phyloP scores from a whole-genome alignment of 1,140 invertebrate species.

The Halesus radiatus region DNA sequence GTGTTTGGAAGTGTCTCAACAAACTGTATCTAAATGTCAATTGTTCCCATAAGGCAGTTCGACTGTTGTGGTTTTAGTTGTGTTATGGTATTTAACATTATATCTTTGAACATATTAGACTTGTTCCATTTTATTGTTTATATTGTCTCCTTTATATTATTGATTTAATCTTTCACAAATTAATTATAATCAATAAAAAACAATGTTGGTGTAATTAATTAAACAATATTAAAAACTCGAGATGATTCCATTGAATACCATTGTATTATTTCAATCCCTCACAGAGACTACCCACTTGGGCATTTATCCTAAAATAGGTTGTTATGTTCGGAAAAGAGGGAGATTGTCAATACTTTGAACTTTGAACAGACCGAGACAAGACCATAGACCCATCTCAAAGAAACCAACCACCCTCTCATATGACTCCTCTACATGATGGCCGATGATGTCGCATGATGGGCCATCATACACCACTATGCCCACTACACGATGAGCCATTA shows the following conservation, averaged over 20 bases:
- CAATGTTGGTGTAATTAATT: constrained; percentile 58
- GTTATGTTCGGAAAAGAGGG: too few relatives aligned
- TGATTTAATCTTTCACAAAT: constrained; percentile 53
- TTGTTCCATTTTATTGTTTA: constrained; percentile 57
- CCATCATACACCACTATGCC: too few relatives aligned
- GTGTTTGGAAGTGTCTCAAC: constrained; percentile 37
- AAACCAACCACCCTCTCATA: too few relatives aligned
- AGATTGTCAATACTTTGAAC: too few relatives aligned
- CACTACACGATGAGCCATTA: too few relatives aligned
- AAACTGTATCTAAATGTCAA: constrained; percentile 43
- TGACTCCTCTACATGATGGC: too few relatives aligned
- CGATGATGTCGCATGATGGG: too few relatives aligned
- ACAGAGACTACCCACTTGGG: too few relatives aligned
- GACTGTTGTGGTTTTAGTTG: constrained; percentile 51
- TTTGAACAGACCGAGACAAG: too few relatives aligned
- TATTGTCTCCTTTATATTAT: constrained; percentile 51
- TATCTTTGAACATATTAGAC: constrained; percentile 51
- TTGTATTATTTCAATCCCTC: constrained; percentile 36
- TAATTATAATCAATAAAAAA: constrained; percentile 55
- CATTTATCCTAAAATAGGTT: too few relatives aligned
- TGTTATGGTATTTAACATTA: constrained; percentile 45
- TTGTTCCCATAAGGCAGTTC: constrained; percentile 31
- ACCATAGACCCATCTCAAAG: too few relatives aligned
- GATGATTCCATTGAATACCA: constrained; percentile 54
- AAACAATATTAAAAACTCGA: constrained; percentile 57